Percentiles rank a stretch among this genome's conserved stretches.
Evolutionary conservation across 37 sponge, comb jelly and placozoan genomes (phyloP).

Genomic region (Chondrilla cf. caribensis): DNA sequence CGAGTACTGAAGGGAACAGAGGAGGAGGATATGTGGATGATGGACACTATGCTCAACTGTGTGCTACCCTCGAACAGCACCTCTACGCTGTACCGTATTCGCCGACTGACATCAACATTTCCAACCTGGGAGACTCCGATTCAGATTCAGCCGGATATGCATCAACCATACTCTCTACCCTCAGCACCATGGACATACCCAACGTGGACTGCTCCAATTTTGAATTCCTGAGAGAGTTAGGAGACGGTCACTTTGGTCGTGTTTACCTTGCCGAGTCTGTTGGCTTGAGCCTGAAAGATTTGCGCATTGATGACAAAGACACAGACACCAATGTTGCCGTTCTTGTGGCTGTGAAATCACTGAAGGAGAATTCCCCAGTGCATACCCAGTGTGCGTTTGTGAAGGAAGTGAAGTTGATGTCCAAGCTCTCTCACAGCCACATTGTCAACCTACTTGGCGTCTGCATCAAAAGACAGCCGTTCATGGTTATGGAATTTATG

Average conservation of each 20-base stretch:
- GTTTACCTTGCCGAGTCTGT: slow-evolving; percentile 57
- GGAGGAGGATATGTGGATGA: background rate
- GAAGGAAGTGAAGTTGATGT: slow-evolving; percentile 74
- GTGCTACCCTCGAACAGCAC: slow-evolving; percentile 2
- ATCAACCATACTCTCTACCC: background rate
- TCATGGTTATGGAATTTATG: slow-evolving; percentile 50
- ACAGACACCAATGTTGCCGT: slow-evolving; percentile 38
- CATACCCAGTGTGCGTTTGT: slow-evolving; percentile 49
- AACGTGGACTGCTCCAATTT: background rate
- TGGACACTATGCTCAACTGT: background rate
- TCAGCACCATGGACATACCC: background rate
- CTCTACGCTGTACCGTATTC: background rate
- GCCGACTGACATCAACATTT: background rate
- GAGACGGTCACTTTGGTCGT: slow-evolving; percentile 62
- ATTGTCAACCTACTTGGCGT: slow-evolving; percentile 74
- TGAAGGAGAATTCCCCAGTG: slow-evolving; percentile 48
- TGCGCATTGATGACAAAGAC: slow-evolving; percentile 32
- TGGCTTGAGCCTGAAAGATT: slow-evolving; percentile 56
- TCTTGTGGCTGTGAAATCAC: slow-evolving; percentile 77
- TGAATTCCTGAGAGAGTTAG: slow-evolving; percentile 33
- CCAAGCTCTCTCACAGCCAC: slow-evolving; percentile 63
- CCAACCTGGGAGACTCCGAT: background rate
- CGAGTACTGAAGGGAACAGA: background rate
- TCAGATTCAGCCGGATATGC: background rate
- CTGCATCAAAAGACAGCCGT: slow-evolving; percentile 8